phyloP scores from a whole-genome alignment of 2,797 vertebrate genomes.

The Trachurus trachurus region DNA sequence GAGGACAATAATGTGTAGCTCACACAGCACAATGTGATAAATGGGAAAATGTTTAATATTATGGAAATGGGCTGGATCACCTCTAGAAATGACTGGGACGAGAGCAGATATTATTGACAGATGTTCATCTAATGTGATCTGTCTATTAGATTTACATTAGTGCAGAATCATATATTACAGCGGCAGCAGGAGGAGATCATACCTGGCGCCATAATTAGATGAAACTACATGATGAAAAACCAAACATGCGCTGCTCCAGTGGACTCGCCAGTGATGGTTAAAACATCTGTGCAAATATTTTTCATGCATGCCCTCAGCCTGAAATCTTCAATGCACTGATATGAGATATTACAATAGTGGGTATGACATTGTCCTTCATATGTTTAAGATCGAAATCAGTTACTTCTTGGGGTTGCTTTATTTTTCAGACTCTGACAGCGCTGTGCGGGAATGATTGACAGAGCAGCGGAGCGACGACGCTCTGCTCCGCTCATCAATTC shows the following conservation, averaged over 20 bases:
- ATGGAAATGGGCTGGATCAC: constrained; percentile 27
- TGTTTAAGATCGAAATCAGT: not conserved
- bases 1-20: constrained; percentile 44
- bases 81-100: not conserved
- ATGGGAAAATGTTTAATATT: constrained; percentile 4
- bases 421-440: constrained; percentile 18
- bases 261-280: not conserved
- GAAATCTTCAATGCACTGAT: not conserved
- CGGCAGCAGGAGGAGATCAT: not conserved
- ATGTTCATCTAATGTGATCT: constrained; percentile 1
- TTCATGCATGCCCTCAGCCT: not conserved
- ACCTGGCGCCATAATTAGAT: not conserved
- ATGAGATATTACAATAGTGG: too few species aligned
- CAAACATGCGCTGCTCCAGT: not conserved
- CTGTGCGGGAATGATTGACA: constrained; percentile 19
- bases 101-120: constrained; percentile 9
- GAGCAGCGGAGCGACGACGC: not conserved
- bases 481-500: not conserved
- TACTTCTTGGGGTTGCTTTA: not conserved
- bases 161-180: not conserved
- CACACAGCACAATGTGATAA: constrained; percentile 31
- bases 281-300: not conserved
- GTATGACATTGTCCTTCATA: not conserved
- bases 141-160: not conserved
- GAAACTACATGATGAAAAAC: not conserved